Evolutionary conservation across 2,797 vertebrate genomes (phyloP).

Genomic region (Hemibagrus guttatus): DNA sequence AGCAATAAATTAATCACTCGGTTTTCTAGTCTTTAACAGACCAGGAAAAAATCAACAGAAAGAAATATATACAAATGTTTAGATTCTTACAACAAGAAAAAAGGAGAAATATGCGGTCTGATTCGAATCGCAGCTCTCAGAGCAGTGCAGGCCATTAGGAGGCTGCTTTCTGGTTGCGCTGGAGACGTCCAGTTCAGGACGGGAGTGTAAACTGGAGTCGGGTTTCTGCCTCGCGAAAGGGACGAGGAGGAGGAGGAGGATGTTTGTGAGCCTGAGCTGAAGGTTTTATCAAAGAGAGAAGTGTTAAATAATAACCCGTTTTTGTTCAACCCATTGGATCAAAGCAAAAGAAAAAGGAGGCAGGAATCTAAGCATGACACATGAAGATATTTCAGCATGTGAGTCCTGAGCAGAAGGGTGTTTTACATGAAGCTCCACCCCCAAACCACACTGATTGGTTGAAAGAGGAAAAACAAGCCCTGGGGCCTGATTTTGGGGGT

Average conservation of each 20-base stretch:
- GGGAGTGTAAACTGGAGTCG: constrained; percentile 34
- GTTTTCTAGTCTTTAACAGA: constrained; percentile 33
- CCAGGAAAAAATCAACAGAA: constrained; percentile 25
- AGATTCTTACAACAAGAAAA: constrained; percentile 1
- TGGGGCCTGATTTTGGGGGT: constrained; percentile 24
- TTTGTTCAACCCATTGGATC: not conserved
- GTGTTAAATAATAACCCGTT: not conserved
- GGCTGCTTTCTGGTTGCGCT: not conserved
- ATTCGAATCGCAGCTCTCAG: constrained; percentile 39
- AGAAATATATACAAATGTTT: constrained; percentile 47
- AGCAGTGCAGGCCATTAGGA: not conserved
- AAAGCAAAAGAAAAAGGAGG: too few species aligned
- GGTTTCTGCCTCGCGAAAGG: constrained; percentile 22
- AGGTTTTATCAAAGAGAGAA: not conserved
- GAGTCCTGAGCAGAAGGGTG: not conserved
- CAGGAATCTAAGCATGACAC: not conserved
- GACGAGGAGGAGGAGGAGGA: constrained; percentile 6
- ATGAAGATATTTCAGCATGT: not conserved
- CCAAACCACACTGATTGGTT: constrained; percentile 45
- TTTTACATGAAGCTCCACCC: constrained; percentile 9
- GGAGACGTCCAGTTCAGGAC: constrained; percentile 21
- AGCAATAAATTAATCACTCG: constrained; percentile 58
- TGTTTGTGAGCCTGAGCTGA: constrained; percentile 29
- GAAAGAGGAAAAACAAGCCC: constrained; percentile 32
- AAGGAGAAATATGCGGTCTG: constrained; percentile 29